Base-by-base conservation (phyloP, 2,797 vertebrate species). In the Botia almorhae region DNA sequence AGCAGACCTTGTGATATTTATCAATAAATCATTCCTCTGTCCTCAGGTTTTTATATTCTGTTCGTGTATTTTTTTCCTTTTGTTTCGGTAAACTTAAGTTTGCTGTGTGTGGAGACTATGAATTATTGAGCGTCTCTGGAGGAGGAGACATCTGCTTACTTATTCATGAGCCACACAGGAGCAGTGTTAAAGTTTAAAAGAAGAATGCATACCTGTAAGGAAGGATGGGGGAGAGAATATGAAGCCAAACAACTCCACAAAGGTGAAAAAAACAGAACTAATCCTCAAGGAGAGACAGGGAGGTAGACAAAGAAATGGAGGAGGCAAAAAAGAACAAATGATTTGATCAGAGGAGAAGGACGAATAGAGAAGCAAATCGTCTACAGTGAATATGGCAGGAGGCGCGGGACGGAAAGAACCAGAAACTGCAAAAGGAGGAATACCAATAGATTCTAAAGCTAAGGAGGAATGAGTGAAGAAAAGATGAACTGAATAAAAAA, bases 91-190 rank as follows among this genome's bases (percentile, higher is more conserved):
- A 94, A 94, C 93, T 94, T 92, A 92, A 90, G 89, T 90, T 93
- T 94, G 90, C 86, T 88, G 88, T 87, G 90, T 88, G 89, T 87
- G 84, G 82, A 87, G 73, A 84, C 85, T 79, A 89, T 94, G 89
- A 95, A 95, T 95, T 95, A 96, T 96, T 96, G 92, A 96, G 83
- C 87, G 82, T 90, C 92, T 94, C 94, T 89, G 92, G 88, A 93
- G 91, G 93, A 92, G 90, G 69, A 74, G 76, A 88, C 91, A 89
- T 89, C 88, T 87, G 89, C 92, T 95, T 93, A 94, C 92, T 95
- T 95, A 95, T 94, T 95, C 95, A 95, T 96, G 94, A 94, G 88
- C 89, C 93, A 91, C 93, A 69, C 89, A 93, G 94, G 93, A 93
- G 94, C 93, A 93, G 88, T 91, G 92, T 88, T 92, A 89, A 93